phyloP scores from a whole-genome alignment of 2,113 vertebrate species.

The Pandion haliaetus region DNA sequence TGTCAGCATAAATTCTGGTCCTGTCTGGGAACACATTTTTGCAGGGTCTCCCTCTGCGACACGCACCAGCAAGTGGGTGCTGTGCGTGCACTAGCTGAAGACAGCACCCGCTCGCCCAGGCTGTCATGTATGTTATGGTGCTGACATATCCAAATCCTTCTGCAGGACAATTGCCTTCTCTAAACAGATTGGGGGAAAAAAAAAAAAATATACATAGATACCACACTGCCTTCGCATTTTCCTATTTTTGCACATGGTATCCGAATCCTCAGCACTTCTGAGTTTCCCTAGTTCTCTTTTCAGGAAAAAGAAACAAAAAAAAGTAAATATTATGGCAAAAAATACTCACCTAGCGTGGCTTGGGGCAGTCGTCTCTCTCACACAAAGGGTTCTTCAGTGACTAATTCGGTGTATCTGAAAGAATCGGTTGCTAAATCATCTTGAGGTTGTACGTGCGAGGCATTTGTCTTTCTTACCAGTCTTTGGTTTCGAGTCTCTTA shows the following conservation, averaged over 20 bases:
- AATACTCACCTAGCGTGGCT: neutral
- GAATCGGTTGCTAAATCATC: neutral
- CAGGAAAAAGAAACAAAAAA: neutral
- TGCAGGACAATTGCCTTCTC: neutral
- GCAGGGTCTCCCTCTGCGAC: neutral
- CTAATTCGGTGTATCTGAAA: neutral
- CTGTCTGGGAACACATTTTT: neutral
- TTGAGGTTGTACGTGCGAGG: rapidly evolving
- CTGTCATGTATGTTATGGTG: rapidly evolving
- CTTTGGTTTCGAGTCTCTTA: neutral
- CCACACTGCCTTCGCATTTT: rapidly evolving
- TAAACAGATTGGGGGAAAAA: neutral
- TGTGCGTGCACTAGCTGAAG: neutral
- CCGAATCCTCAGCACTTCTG: neutral
- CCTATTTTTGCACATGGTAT: rapidly evolving
- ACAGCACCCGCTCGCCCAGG: neutral
- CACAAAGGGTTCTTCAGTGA: rapidly evolving
- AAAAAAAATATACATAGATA: no score
- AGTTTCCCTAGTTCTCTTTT: neutral
- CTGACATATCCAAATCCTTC: neutral
- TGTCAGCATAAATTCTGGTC: neutral
- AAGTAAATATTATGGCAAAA: neutral
- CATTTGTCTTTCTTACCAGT: neutral
- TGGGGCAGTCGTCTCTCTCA: neutral
- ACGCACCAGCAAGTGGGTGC: neutral